phyloP scores from a whole-genome alignment of 92 coral and sea anemone species.

The Pocillopora meandrina region DNA sequence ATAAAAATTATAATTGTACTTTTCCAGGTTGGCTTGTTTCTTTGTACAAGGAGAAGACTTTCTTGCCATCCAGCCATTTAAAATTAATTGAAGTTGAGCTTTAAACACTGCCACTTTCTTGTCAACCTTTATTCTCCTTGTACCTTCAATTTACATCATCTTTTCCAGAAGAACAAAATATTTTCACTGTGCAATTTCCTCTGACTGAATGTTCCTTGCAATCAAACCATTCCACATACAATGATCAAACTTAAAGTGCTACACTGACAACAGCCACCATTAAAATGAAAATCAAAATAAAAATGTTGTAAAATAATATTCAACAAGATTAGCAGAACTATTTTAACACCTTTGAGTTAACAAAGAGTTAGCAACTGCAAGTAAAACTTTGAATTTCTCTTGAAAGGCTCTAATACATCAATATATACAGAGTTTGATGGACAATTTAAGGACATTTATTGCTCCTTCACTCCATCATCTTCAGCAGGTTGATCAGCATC shows the following conservation, averaged over 20 bases:
- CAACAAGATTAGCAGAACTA: neutral
- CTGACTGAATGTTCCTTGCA: neutral
- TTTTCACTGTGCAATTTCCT: neutral
- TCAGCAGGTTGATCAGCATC: conserved; percentile 17
- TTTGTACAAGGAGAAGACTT: too few relatives aligned
- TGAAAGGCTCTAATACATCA: neutral
- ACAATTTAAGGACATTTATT: neutral
- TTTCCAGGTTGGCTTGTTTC: too few relatives aligned
- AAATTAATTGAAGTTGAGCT: too few relatives aligned
- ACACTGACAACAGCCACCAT: too few relatives aligned
- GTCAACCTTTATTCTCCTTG: conserved; percentile 10
- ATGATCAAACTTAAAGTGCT: neutral
- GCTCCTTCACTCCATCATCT: conserved; percentile 28
- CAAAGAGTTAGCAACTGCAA: neutral
- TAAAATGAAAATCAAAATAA: neutral
- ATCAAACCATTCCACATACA: neutral
- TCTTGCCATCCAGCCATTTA: neutral
- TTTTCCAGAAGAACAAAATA: neutral
- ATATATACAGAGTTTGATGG: neutral
- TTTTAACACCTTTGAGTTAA: neutral
- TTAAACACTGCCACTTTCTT: neutral
- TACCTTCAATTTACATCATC: conserved; percentile 17
- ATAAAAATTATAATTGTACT: too few relatives aligned
- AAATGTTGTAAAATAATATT: neutral
- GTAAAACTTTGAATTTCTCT: neutral